A percentile compares a stretch with the other conserved stretches of the same genome.
Evolutionary conservation across 1,140 invertebrate species (phyloP).

Genomic region (Harlomillsia oculata): DNA sequence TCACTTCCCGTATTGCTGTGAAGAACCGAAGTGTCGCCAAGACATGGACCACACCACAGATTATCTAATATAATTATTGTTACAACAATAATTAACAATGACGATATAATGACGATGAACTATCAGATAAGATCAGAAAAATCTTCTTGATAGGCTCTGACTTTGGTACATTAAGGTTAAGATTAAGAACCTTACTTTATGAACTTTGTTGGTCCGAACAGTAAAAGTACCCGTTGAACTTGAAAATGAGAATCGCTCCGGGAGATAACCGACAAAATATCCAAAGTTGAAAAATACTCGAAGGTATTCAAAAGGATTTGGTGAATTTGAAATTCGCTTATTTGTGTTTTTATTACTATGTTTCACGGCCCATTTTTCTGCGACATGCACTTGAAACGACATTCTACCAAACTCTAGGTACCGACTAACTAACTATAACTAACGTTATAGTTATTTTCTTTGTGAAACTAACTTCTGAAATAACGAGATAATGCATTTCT

Average conservation of each 20-base stretch:
- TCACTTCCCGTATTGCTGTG: not conserved
- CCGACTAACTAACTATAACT: too few species aligned
- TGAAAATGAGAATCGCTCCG: not conserved
- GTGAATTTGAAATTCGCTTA: too few species aligned
- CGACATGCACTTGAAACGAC: too few species aligned
- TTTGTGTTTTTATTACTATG: too few species aligned
- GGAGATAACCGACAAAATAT: not conserved
- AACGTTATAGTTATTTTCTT: too few species aligned
- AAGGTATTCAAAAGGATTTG: not conserved
- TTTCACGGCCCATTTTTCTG: too few species aligned
- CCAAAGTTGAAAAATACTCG: constrained; percentile 3
- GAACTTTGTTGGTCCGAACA: not conserved
- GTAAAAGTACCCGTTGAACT: not conserved
- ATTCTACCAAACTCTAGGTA: too few species aligned
- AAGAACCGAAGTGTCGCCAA: not conserved
- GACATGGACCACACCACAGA: not conserved
- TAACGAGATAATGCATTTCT: too few species aligned
- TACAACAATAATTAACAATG: not conserved
- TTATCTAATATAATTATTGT: not conserved
- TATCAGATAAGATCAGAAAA: not conserved
- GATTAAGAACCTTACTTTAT: not conserved
- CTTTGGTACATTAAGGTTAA: not conserved
- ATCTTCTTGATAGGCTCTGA: not conserved
- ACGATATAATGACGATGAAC: not conserved
- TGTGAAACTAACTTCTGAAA: too few species aligned